phyloP scores from a whole-genome alignment of 35 echinoderm and acorn worm genomes.

The Apostichopus japonicus region DNA sequence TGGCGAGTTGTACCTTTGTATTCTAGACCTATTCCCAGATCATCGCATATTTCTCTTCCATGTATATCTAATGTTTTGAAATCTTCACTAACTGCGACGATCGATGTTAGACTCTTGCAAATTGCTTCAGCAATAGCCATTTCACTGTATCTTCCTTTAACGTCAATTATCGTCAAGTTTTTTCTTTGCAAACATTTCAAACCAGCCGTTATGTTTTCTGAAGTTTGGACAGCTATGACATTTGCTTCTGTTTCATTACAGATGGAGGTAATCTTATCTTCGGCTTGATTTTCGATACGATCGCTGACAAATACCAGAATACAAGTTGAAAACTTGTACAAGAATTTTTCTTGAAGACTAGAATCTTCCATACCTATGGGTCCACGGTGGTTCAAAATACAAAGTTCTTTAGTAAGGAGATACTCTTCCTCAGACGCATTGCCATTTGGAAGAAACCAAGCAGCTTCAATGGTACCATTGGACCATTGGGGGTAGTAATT shows the following conservation, averaged over 20 bases:
- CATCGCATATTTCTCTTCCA: neutral
- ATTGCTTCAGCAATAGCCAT: neutral
- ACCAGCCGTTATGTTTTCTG: neutral
- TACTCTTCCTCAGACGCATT: neutral
- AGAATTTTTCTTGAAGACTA: neutral
- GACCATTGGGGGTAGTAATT: neutral
- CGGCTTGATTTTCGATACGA: neutral
- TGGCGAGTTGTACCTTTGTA: neutral
- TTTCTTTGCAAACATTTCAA: neutral
- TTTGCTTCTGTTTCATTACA: neutral
- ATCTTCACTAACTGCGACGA: neutral
- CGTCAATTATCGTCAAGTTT: neutral
- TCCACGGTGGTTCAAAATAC: neutral
- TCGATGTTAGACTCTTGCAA: neutral
- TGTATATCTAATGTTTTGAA: neutral
- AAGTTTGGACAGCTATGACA: neutral
- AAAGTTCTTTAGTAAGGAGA: neutral
- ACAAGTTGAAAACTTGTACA: neutral
- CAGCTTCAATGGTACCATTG: neutral
- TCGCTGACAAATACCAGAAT: neutral
- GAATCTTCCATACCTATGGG: neutral
- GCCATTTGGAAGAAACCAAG: neutral
- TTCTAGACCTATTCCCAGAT: neutral
- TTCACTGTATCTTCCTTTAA: constrained; percentile 1
- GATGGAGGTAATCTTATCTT: neutral